These are phyloP conservation scores for Nymphicus hollandicus DNA, from an alignment of 2,113 vertebrate species.

Conservation along the genomic window DNA sequence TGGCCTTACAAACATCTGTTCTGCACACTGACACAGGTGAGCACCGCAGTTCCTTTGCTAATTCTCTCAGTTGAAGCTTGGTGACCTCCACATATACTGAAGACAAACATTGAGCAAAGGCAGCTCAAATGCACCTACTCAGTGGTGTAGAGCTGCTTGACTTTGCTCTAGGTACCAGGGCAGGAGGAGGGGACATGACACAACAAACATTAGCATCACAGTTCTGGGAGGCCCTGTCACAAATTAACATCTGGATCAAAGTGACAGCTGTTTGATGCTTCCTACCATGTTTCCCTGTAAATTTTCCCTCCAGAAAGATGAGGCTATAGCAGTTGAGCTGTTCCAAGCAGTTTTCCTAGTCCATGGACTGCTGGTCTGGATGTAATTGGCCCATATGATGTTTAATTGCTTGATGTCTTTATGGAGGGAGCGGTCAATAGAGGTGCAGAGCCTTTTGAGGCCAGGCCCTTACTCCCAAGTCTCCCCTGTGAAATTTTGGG, in stretches of 20 bases:
- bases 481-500: not conserved
- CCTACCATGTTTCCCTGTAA: not conserved
- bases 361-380: not conserved
- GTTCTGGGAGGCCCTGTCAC: not conserved
- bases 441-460: not conserved
- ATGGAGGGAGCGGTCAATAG: rapidly evolving
- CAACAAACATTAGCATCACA: not conserved
- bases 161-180: not conserved
- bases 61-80: not conserved
- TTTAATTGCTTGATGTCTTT: not conserved
- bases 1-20: not conserved
- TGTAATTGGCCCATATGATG: not conserved
- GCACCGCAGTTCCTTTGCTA: not conserved
- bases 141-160: not conserved
- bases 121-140: not conserved
- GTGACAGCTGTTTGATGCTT: not conserved
- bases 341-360: not conserved
- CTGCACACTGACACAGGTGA: rapidly evolving
- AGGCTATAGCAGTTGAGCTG: not conserved
- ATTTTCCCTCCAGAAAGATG: not conserved
- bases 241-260: not conserved
- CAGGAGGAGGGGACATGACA: not conserved
- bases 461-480: not conserved
- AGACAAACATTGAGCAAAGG: not conserved
- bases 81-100: not conserved